A percentile compares a stretch with the other conserved stretches of the same genome.
Conservation (phyloP, 2,888 invertebrate species). For the Cinara cedri region DNA sequence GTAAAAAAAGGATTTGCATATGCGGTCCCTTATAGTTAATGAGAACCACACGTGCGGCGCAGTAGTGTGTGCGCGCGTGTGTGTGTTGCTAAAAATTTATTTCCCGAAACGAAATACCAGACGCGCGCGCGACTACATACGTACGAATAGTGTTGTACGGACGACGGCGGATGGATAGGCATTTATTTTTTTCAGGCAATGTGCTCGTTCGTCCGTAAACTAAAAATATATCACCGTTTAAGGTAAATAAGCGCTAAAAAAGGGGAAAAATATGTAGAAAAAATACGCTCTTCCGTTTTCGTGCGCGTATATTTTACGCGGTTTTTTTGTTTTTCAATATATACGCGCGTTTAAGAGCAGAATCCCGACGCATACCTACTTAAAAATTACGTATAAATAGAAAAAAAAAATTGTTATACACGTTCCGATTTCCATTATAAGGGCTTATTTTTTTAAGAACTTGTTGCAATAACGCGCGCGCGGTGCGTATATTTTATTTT, state of each 20-base stretch:
- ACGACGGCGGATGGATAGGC: slow-evolving; percentile 3
- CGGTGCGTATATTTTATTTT: not conserved
- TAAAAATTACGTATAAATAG: not conserved
- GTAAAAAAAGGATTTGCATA: slow-evolving; percentile 57
- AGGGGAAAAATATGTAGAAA: not conserved
- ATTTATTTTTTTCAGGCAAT: slow-evolving; percentile 45
- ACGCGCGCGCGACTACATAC: not conserved
- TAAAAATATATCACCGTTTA: slow-evolving; percentile 56
- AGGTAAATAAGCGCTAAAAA: slow-evolving; percentile 54
- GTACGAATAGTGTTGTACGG: no score
- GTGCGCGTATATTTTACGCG: slow-evolving; percentile 2
- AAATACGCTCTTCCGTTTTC: slow-evolving; percentile 19
- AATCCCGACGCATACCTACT: slow-evolving; percentile 7
- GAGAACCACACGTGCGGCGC: slow-evolving; percentile 43
- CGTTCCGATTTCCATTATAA: not conserved
- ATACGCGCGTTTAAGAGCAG: not conserved
- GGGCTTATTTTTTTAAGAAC: slow-evolving; percentile 38
- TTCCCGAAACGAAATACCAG: slow-evolving; percentile 56
- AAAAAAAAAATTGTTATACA: not conserved
- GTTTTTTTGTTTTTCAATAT: not conserved
- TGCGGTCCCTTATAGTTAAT: slow-evolving; percentile 47
- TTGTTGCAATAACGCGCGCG: slow-evolving; percentile 47
- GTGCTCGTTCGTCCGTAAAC: slow-evolving; percentile 4
- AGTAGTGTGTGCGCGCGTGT: no score
- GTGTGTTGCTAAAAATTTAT: slow-evolving; percentile 57